Base-by-base conservation (phyloP, 2,113 vertebrate species). In the Picathartes gymnocephalus region DNA sequence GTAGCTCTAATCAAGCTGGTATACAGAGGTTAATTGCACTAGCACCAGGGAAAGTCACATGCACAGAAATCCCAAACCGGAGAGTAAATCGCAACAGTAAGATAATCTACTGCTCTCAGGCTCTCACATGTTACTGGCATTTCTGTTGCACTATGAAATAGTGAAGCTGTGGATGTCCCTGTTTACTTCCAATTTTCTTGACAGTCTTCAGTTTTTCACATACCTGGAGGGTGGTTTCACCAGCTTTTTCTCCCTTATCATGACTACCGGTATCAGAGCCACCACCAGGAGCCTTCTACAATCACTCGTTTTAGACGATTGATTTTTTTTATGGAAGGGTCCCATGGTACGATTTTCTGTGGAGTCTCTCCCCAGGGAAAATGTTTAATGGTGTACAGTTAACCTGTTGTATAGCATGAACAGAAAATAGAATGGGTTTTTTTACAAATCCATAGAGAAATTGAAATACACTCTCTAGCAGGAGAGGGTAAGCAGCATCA, bases 21-120 rank as follows among this genome's bases (percentile, higher is more conserved):
- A 76, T 31, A 76, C 64, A 91, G 39, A 30, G 51, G 72, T 93
- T 98, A 97, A 96, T 86, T 86, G 71, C 50, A 93, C 69, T 56
- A 95, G 68, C 54, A 84, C 47, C 48, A 77, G 51, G 24, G 82
- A 94, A 95, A 93, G 72, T 73, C 14, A 68, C 16, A 45, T 14
- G 31, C 76, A 79, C 48, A 74, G 92, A 93, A 96, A 95, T 28
- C 31, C 51, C 90, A 86, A 70, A 60, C 20, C 61, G 58, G 80
- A 95, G 65, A 96, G 70, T 82, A 88, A 94, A 94, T 90, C 82
- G 71, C 64, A 95, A 81, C 84, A 81, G 69, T 9, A 13, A 70
- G 50, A 86, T 91, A 79, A 96, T 69, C 78, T 81, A 71, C 66
- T 70, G 71, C 58, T 88, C 70, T 92, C n/a, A 79, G 65, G 77